phyloP scores from a whole-genome alignment of 2,113 vertebrate species.

The Mionectes macconnelli region DNA sequence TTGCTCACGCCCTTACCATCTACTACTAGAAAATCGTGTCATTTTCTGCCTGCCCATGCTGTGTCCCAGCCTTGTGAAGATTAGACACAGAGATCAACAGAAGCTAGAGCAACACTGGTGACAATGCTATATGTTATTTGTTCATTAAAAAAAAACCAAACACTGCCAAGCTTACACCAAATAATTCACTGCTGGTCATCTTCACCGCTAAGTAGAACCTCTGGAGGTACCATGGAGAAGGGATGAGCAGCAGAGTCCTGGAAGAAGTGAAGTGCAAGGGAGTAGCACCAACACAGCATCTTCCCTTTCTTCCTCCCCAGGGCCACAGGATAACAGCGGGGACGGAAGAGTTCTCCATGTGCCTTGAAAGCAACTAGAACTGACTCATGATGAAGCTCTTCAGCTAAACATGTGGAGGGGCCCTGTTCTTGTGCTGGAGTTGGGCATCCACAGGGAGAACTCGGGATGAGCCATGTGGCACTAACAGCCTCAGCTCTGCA shows the following conservation, averaged over 20 bases:
- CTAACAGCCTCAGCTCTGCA: neutral
- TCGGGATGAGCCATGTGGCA: neutral
- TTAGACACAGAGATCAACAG: neutral
- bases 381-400: neutral
- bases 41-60: neutral
- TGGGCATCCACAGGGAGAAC: neutral
- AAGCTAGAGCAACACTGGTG: neutral
- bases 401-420: neutral
- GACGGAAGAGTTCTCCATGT: neutral
- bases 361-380: neutral
- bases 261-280: neutral
- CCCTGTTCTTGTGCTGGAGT: neutral
- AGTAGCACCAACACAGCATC: neutral
- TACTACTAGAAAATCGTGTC: neutral
- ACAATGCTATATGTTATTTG: neutral
- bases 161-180: neutral
- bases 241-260: neutral
- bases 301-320: neutral
- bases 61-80: neutral
- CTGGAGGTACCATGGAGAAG: neutral
- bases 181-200: neutral
- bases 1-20: neutral
- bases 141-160: fast-evolving
- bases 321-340: neutral
- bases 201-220: neutral